Evolutionary conservation across 2,797 vertebrate species (phyloP), one percentile per base, ranked within the genome.

Genomic region (Euthynnus affinis): DNA sequence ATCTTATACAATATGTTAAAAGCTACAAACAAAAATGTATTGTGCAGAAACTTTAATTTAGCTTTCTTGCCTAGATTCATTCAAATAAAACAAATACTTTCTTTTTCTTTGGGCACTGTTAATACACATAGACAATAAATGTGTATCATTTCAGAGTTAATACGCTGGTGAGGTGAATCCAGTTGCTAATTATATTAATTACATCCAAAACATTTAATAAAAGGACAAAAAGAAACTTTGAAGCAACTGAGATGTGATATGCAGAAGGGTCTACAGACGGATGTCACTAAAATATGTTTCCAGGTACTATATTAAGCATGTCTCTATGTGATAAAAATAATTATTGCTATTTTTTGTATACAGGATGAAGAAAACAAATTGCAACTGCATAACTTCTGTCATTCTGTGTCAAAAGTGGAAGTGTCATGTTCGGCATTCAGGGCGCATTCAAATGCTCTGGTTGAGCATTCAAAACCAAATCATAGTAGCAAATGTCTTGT

Each of bases 391-490:
- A 71, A 70, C 22, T 63, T 71, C 14, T 6, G 1, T 68, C n/a
- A 7, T n/a, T 52, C 9, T 14, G 10, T 53, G 29, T 76, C 46
- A 73, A 65, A 70, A 56, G 48, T 48, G 29, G 6, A 72, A 60
- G 70, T 69, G 17, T 84, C 63, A 57, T 25, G 42, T 88, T 87
- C 46, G 66, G 5, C 52, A 58, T 60, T 52, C 51, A 71, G 23
- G 71, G 62, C 70, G 55, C 71, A 94, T 91, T 89, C 90, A 94
- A 92, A 93, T 90, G 29, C 22, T 74, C 23, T 64, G 87, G 87
- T 51, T 27, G 13, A 32, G 18, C 53, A 72, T 70, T 77, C 34
- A 81, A 76, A 88, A 81, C 37, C 40, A 84, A 71, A 60, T 74
- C 32, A 44, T 29, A 48, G 68, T 64, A 74, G 57, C 75, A 83